These are phyloP conservation scores for Elaphurus davidianus DNA, from an alignment of 2,113 vertebrate genomes.

Conservation along the genomic window DNA sequence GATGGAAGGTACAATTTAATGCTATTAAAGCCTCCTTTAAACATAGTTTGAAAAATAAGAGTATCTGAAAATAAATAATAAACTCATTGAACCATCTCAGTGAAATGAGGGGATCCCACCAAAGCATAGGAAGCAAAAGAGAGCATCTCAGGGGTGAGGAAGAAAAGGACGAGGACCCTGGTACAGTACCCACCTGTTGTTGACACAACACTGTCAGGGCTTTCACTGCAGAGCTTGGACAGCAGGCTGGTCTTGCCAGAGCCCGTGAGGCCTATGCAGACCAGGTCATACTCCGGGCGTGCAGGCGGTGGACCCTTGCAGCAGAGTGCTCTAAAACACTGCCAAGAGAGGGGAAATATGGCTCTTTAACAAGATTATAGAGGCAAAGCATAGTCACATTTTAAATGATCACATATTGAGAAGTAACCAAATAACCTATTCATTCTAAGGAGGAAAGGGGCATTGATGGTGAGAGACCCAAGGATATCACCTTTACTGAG, in stretches of 20 bases:
- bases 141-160: background rate
- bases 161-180: background rate
- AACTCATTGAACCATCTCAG: background rate
- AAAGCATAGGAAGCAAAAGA: background rate
- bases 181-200: slow-evolving; percentile 89
- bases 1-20: background rate
- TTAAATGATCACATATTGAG: background rate
- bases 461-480: background rate
- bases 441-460: background rate
- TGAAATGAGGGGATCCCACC: background rate
- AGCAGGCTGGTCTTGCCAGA: slow-evolving; percentile 97
- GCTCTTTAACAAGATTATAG: background rate
- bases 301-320: slow-evolving; percentile 96
- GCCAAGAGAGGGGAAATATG: slow-evolving; percentile 14
- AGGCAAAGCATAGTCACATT: background rate
- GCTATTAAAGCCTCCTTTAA: background rate
- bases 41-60: background rate
- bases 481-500: background rate
- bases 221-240: slow-evolving; percentile 94
- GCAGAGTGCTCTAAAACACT: slow-evolving; percentile 99
- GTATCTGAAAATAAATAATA: background rate
- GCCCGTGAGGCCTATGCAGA: slow-evolving; percentile 97
- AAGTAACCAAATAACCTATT: background rate
- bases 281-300: slow-evolving; percentile 96
- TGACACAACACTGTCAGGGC: slow-evolving; percentile 88